Evolutionary conservation across 2,113 vertebrate species (phyloP).

Genomic region (Gnathonemus longibarbis): DNA sequence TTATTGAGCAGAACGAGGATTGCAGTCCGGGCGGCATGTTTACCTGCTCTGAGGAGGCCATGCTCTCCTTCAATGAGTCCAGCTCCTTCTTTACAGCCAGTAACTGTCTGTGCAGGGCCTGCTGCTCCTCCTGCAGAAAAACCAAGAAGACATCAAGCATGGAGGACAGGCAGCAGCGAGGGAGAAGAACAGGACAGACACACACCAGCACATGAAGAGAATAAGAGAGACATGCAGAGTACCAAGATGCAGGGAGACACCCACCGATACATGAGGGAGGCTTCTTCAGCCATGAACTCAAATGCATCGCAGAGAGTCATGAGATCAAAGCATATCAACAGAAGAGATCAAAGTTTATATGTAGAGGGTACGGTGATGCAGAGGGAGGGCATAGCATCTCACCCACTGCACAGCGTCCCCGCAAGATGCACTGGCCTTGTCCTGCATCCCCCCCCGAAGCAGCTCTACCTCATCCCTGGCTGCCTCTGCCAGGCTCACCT

Average conservation of each 20-base stretch:
- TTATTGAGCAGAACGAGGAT: not conserved
- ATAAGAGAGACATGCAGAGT: not conserved
- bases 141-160: not conserved
- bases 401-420: conserved; percentile 77
- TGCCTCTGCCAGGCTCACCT: conserved; percentile 76
- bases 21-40: not conserved
- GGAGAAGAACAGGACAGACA: not conserved
- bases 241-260: not conserved
- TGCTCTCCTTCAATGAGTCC: conserved; percentile 62
- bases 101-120: conserved; percentile 75
- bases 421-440: conserved; percentile 71
- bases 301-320: not conserved
- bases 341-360: not conserved
- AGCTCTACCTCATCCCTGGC: conserved; percentile 79
- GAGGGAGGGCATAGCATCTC: conserved; percentile 17
- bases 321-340: not conserved
- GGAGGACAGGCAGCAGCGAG: no score
- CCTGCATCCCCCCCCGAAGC: conserved; percentile 80
- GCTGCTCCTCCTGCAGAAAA: conserved; percentile 70
- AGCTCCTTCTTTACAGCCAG: conserved; percentile 72
- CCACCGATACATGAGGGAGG: not conserved
- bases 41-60: conserved; percentile 74
- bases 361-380: not conserved
- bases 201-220: not conserved
- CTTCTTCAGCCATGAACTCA: not conserved